A percentile compares a stretch with the other conserved stretches of the same genome.
phyloP scores from a whole-genome alignment of 2,888 invertebrate genomes.

The Ormyrus thymus region DNA sequence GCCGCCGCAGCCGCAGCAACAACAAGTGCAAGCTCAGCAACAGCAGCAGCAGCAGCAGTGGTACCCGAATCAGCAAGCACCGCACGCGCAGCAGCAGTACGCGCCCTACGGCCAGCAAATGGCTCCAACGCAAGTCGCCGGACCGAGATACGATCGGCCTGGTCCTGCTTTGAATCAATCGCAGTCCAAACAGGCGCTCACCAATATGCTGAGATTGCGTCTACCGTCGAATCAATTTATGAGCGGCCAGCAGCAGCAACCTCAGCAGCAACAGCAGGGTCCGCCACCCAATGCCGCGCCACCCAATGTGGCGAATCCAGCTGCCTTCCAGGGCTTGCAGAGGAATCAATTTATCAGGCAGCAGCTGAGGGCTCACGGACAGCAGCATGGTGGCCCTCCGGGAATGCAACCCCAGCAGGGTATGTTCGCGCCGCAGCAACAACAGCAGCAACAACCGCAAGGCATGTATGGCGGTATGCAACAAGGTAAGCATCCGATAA shows the following conservation, averaged over 20 bases:
- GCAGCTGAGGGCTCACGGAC: slow-evolving; percentile 71
- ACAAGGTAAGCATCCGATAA: slow-evolving; percentile 68
- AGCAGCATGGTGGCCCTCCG: slow-evolving; percentile 72
- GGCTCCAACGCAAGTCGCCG: slow-evolving; percentile 69
- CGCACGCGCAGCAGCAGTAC: slow-evolving; percentile 71
- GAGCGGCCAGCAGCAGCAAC: slow-evolving; percentile 71
- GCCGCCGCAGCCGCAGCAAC: slow-evolving; percentile 71
- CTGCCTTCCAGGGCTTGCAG: slow-evolving; percentile 73
- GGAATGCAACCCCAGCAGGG: slow-evolving; percentile 59
- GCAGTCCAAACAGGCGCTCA: slow-evolving; percentile 89
- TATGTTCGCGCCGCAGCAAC: slow-evolving; percentile 73
- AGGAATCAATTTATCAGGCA: slow-evolving; percentile 75
- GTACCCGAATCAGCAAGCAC: slow-evolving; percentile 71
- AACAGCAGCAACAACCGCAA: slow-evolving; percentile 75
- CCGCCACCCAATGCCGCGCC: slow-evolving; percentile 57
- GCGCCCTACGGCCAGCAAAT: slow-evolving; percentile 76
- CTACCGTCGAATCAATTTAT: slow-evolving; percentile 79
- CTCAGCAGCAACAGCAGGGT: slow-evolving; percentile 59
- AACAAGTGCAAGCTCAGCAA: slow-evolving; percentile 65
- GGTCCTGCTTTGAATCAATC: slow-evolving; percentile 76
- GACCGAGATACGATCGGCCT: slow-evolving; percentile 74
- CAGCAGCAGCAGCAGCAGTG: slow-evolving; percentile 72
- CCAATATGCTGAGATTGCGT: slow-evolving; percentile 88
- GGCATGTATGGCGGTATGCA: slow-evolving; percentile 80
- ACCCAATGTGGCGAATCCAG: slow-evolving; percentile 68